These are phyloP conservation scores for Coracias cyanogaster DNA, from an alignment of 2,797 vertebrate species.

Conservation along the genomic window DNA sequence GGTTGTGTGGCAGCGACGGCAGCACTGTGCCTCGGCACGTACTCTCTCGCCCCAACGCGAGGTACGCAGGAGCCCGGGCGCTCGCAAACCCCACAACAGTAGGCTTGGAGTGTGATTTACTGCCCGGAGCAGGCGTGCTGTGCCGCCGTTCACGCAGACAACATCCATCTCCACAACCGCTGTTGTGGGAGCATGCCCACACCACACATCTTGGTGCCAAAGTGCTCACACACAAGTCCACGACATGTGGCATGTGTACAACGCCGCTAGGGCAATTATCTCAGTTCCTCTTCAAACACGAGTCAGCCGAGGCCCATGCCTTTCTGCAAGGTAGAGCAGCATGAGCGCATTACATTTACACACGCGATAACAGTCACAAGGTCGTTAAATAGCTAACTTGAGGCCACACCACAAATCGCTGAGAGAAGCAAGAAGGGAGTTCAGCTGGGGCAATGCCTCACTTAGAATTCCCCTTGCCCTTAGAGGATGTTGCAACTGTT, in stretches of 20 bases:
- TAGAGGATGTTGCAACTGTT: neutral
- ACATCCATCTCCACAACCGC: neutral
- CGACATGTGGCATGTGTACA: neutral
- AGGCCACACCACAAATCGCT: neutral
- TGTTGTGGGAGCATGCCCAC: neutral
- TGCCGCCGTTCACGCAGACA: neutral
- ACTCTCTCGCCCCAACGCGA: neutral
- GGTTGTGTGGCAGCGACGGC: neutral
- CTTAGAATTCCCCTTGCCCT: neutral
- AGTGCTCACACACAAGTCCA: neutral
- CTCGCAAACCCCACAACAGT: neutral
- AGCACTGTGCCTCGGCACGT: neutral
- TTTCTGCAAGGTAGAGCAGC: neutral
- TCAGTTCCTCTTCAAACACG: neutral
- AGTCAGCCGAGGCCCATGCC: neutral
- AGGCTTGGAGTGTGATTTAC: neutral
- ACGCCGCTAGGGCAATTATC: neutral
- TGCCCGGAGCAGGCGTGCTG: neutral
- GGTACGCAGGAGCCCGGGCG: neutral
- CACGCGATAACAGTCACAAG: neutral
- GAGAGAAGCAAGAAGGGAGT: neutral
- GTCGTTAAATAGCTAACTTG: neutral
- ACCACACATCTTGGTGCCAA: rapidly evolving
- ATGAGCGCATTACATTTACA: neutral
- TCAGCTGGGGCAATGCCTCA: neutral